Base-by-base conservation (phyloP, 2,888 invertebrate genomes). In the Tortricodes alternella region DNA sequence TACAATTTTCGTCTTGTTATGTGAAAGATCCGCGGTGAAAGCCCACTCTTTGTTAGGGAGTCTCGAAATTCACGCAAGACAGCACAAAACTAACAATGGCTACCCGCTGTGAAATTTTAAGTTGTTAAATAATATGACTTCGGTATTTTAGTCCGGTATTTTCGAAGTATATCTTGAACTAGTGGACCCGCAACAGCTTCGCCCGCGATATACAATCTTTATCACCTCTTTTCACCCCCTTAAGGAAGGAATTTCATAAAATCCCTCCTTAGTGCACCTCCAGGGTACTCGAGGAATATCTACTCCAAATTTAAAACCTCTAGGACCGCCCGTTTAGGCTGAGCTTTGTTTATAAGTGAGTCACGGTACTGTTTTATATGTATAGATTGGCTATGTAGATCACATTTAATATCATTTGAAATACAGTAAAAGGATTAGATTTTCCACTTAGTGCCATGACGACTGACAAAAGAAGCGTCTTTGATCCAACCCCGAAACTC, bases 401-500 rank as follows among this genome's bases (percentile, higher is more conserved):
- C 18, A 37, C 16, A 16, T 8, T 29, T 46, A 18, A 49, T 35
- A 43, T 35, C 15, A 55, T 48, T 23, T 9, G 13, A 37, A 43
- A 43, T 24, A 24, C 11, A 37, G 9, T 29, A 18, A 49, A 35
- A 24, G 16, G 39, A 49, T 49, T 56, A 11, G 44, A 56, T 50
- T 56, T 56, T 34, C 23, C 11, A 2, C 50, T 21, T 37, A 37
- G 32, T 19, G 32, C 19, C 43, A 24, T 11, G 19, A 2, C 46
- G 46, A 32, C 29, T 16, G 32, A 11, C n/a, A 18, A 15, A n/a
- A 18, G 63, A 61, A 62, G 60, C 51, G 62, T 64, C 71, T 76
- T 75, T 75, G 74, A 76, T 76, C 55, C 46, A 23, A 11, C 7
- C 35, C 32, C 21, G 32, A 15, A 43, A 21, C 34, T 70, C 69